Percentiles rank a stretch among this genome's conserved stretches.
phyloP scores from a whole-genome alignment of 2,797 vertebrate species.

The Pipistrellus kuhlii region DNA sequence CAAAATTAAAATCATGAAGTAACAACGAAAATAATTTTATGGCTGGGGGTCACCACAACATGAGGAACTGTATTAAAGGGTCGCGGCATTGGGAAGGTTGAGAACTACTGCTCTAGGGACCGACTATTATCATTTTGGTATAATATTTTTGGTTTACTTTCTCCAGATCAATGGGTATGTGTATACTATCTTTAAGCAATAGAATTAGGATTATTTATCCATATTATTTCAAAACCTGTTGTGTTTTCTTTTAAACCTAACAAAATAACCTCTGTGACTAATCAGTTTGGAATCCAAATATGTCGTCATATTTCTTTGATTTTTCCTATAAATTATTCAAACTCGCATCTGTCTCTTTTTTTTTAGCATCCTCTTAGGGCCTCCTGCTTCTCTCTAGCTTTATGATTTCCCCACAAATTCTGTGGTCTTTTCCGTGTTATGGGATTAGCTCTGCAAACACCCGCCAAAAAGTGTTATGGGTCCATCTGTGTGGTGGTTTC shows the following conservation, averaged over 20 bases:
- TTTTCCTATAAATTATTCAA: not conserved
- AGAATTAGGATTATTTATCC: not conserved
- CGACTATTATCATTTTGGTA: not conserved
- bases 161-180: not conserved
- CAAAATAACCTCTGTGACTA: not conserved
- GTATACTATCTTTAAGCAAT: not conserved
- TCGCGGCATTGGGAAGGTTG: too few relatives aligned
- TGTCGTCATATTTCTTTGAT: not conserved
- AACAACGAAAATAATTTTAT: too few relatives aligned
- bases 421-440: not conserved
- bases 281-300: not conserved
- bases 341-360: too few relatives aligned
- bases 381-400: not conserved
- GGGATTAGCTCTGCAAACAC: not conserved
- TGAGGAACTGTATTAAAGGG: too few relatives aligned
- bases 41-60: too few relatives aligned
- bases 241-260: not conserved
- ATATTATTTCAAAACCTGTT: not conserved
- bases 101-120: not conserved
- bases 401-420: not conserved
- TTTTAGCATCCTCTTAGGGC: not conserved
- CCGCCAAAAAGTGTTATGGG: not conserved
- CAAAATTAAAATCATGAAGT: too few relatives aligned
- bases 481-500: not conserved
- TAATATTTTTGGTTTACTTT: not conserved